Evolutionary conservation across 1,140 invertebrate species (phyloP).

Genomic region (Uloborus diversus): DNA sequence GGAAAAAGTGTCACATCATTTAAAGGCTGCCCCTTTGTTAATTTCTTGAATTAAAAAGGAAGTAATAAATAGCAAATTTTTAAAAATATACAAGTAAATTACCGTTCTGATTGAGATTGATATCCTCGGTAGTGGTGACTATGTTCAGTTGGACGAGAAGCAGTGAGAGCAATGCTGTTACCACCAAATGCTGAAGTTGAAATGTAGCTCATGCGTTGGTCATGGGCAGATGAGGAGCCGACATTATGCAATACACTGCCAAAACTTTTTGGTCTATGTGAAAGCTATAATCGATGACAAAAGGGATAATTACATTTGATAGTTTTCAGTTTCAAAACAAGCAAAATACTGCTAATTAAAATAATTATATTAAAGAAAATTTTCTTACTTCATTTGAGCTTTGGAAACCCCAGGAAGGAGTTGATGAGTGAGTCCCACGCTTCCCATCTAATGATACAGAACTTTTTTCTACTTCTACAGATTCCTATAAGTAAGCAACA

Average conservation of each 20-base stretch:
- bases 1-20: too few relatives aligned
- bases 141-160: slow-evolving; percentile 18
- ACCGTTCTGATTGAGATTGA: slow-evolving; percentile 23
- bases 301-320: not conserved
- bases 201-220: slow-evolving; percentile 17
- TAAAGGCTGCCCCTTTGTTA: too few relatives aligned
- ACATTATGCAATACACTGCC: not conserved
- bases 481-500: not conserved
- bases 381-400: not conserved
- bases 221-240: not conserved
- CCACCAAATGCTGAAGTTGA: slow-evolving; percentile 25
- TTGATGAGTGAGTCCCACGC: not conserved
- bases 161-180: slow-evolving; percentile 22
- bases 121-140: slow-evolving; percentile 16
- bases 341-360: not conserved
- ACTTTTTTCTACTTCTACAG: slow-evolving; percentile 30
- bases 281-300: not conserved
- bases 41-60: too few relatives aligned
- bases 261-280: not conserved
- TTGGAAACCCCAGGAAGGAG: slow-evolving; percentile 25
- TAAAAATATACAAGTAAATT: not conserved
- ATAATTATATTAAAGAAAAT: not conserved
- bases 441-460: slow-evolving; percentile 1
- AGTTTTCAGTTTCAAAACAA: not conserved
- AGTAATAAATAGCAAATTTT: too few relatives aligned